phyloP scores from a whole-genome alignment of 2,888 invertebrate species.

The Chesias legatella region DNA sequence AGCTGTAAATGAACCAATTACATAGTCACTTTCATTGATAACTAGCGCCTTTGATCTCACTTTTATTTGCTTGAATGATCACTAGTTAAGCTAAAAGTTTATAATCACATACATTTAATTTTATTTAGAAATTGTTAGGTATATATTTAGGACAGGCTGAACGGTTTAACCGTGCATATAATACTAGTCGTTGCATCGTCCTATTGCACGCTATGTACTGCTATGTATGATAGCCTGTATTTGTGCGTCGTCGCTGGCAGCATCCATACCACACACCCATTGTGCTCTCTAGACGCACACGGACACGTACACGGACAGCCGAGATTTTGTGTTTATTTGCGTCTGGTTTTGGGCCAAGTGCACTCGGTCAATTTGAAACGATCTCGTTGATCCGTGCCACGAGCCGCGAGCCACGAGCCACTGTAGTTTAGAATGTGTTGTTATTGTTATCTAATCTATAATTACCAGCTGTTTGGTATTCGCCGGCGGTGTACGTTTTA shows the following conservation, averaged over 20 bases:
- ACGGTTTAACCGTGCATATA: slow-evolving; percentile 42
- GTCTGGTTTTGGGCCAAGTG: slow-evolving; percentile 70
- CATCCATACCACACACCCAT: slow-evolving; percentile 39
- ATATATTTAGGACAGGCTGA: no score
- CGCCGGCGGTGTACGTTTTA: slow-evolving; percentile 5
- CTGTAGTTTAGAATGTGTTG: slow-evolving; percentile 18
- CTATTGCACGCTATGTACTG: slow-evolving; percentile 31
- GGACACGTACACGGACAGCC: slow-evolving; percentile 46
- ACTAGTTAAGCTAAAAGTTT: no score
- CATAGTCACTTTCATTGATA: slow-evolving; percentile 13
- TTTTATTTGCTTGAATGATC: not conserved
- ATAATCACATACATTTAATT: no score
- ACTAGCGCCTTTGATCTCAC: slow-evolving; percentile 15
- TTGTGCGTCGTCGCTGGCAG: slow-evolving; percentile 45
- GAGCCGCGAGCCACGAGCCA: slow-evolving; percentile 9
- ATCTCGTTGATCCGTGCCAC: slow-evolving; percentile 36
- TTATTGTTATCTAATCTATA: slow-evolving; percentile 25
- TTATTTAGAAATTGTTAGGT: no score
- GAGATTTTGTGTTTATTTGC: slow-evolving; percentile 63
- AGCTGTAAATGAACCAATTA: no score
- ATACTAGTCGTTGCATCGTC: slow-evolving; percentile 47
- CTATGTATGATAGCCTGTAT: slow-evolving; percentile 41
- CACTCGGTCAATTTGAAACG: slow-evolving; percentile 61
- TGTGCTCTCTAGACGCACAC: slow-evolving; percentile 35
- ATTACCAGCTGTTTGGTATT: slow-evolving; percentile 26